Evolutionary conservation across 2,113 vertebrate genomes (phyloP), one percentile per base, ranked within the genome.

Genomic region (Porphyrio hochstetteri): DNA sequence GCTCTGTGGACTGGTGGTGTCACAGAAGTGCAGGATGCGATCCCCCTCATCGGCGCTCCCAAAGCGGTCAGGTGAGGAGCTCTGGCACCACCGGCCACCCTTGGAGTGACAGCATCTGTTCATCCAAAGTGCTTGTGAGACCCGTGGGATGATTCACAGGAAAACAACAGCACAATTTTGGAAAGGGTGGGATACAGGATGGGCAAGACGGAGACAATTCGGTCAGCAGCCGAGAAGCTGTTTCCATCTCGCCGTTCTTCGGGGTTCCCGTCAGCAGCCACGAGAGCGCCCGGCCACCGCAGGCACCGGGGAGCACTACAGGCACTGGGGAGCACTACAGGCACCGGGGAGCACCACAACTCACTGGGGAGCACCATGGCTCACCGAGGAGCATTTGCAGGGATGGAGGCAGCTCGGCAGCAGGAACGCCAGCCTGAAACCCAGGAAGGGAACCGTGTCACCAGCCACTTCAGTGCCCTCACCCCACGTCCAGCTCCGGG

Each of bases 31-130:
- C 11, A 12, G 5, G 13, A 16, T 46, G 46, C 2, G 9, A 33
- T 14, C 14, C 6, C 63, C 6, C 59, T 68, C 2, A 0, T 1
- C 0, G 1, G 36, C 0, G 0, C 50, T 72, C 6, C 42, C 0
- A 1, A 5, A 16, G 60, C 3, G 1, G 7, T 57, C 25, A 13
- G 61, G 52, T 50, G 57, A 57, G 31, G 59, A 65, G 14, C 46
- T 48, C 48, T 0, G 9, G 59, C 44, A 27, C 21, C 4, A 2
- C 46, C 13, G 65, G 38, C 52, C 31, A 61, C 15, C 28, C 65
- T 8, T 0, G 0, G 24, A 17, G 55, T 3, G 21, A 56, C 0
- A 2, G 72, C 4, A 1, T 18, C 77, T 0, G 0, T 21, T 14
- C n/a, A 68, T 78, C 91, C 91, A 75, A 80, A 70, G 60, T 2